Evolutionary conservation across 1,140 invertebrate genomes (phyloP).

Genomic region (Artemia franciscana): DNA sequence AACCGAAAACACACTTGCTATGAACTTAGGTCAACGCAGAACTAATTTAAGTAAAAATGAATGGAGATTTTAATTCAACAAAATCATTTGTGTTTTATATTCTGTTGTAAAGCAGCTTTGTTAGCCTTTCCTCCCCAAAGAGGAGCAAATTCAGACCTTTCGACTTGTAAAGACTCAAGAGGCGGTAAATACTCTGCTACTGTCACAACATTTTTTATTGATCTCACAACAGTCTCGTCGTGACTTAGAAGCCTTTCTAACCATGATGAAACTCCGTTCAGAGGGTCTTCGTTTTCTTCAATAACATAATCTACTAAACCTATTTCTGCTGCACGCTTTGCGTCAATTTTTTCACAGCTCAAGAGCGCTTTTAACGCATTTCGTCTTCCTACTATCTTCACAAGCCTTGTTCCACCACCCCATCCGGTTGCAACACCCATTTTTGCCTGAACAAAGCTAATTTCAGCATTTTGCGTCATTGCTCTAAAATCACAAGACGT

Average conservation of each 20-base stretch:
- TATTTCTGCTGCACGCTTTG: conserved; percentile 19
- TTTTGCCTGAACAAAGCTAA: conserved; percentile 31
- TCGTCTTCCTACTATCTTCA: conserved; percentile 21
- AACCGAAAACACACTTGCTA: too few relatives aligned
- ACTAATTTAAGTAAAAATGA: too few relatives aligned
- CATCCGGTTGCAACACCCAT: conserved; percentile 32
- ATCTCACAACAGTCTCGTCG: conserved; percentile 17
- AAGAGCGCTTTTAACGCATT: conserved; percentile 24
- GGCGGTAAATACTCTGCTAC: conserved; percentile 12
- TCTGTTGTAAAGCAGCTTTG: conserved; percentile 17
- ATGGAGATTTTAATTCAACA: too few relatives aligned
- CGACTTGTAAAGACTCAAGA: conserved; percentile 17
- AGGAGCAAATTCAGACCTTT: conserved; percentile 22
- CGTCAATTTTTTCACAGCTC: conserved; percentile 19
- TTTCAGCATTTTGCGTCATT: conserved; percentile 20
- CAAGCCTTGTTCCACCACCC: conserved; percentile 27
- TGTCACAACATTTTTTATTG: conserved; percentile 22
- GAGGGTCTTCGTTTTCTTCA: conserved; percentile 8
- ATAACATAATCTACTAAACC: conserved; percentile 21
- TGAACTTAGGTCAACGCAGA: too few relatives aligned
- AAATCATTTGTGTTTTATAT: conserved; percentile 18
- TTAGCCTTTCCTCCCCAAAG: conserved; percentile 26
- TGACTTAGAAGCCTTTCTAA: conserved; percentile 15
- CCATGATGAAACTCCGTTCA: conserved; percentile 20
- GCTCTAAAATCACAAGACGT: conserved; percentile 31